These are phyloP conservation scores for Phalloptychus januarius DNA, from an alignment of 2,797 vertebrate genomes.

Conservation along the genomic window DNA sequence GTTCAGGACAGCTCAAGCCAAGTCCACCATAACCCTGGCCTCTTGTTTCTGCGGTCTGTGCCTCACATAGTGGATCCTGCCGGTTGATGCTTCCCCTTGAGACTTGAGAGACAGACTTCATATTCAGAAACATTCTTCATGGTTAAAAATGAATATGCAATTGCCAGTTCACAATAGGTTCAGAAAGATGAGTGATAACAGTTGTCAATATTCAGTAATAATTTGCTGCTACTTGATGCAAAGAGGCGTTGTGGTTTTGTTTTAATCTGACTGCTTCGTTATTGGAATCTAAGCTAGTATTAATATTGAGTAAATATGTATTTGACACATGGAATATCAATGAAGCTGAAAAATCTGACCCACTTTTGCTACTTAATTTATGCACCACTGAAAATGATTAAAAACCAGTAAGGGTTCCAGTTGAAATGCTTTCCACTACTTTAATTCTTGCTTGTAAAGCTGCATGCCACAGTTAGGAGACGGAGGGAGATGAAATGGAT, in stretches of 20 bases:
- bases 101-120: constrained; percentile 3
- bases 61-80: constrained; percentile 12
- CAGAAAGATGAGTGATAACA: not conserved
- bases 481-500: not conserved
- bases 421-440: not conserved
- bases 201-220: not conserved
- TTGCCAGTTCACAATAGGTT: not conserved
- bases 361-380: not conserved
- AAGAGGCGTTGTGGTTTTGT: not conserved
- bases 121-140: not conserved
- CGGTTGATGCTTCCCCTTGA: constrained; percentile 8
- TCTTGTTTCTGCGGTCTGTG: not conserved
- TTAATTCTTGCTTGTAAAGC: not conserved
- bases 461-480: not conserved
- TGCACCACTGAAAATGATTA: not conserved
- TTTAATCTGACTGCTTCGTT: not conserved
- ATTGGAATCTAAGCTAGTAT: not conserved
- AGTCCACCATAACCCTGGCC: constrained; percentile 8
- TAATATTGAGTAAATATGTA: not conserved
- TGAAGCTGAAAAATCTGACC: not conserved
- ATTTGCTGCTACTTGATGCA: not conserved
- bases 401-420: not conserved
- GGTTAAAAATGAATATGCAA: not conserved
- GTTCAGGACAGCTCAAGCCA: constrained; percentile 7
- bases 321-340: not conserved